Evolutionary conservation across 1,140 invertebrate genomes (phyloP).

Genomic region (Heterodera schachtii): DNA sequence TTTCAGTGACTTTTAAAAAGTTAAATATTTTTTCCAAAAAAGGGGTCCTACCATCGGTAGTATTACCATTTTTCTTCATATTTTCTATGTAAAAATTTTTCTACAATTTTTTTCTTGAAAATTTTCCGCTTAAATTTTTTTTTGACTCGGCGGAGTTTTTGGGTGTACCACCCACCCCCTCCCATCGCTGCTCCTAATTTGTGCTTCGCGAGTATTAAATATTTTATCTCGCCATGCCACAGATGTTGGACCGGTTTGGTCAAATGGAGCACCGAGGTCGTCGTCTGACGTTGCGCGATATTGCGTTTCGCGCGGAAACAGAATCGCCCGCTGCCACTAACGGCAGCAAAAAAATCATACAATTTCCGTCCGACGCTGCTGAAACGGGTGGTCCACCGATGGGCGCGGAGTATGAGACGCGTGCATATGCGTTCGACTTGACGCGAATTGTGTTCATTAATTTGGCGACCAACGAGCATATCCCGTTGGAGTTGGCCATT

Average conservation of each 20-base stretch:
- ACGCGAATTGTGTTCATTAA: constrained; percentile 55
- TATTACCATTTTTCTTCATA: no score
- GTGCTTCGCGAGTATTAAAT: no score
- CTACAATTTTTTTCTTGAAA: no score
- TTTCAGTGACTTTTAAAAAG: no score
- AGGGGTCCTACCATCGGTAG: no score
- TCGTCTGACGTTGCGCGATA: constrained; percentile 78
- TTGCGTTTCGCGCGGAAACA: constrained; percentile 73
- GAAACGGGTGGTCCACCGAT: constrained; percentile 61
- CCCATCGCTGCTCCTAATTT: no score
- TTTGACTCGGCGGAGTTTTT: no score
- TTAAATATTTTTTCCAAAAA: no score
- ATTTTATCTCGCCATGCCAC: no score
- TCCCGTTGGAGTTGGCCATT: constrained; percentile 77
- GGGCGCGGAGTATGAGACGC: constrained; percentile 57
- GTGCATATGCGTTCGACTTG: constrained; percentile 60
- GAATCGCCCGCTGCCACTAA: constrained; percentile 53
- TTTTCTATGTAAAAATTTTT: no score
- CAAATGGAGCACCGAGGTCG: constrained; percentile 78
- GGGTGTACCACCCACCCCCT: no score
- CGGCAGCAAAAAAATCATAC: constrained; percentile 60
- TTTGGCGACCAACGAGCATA: constrained; percentile 72
- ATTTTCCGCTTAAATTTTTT: no score
- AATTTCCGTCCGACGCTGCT: constrained; percentile 53
- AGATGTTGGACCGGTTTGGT: constrained; percentile 78